A percentile compares a stretch with the other conserved stretches of the same genome.
Conservation (phyloP, 2,113 vertebrate species). For the Rhinopomastus cyanomelas region DNA sequence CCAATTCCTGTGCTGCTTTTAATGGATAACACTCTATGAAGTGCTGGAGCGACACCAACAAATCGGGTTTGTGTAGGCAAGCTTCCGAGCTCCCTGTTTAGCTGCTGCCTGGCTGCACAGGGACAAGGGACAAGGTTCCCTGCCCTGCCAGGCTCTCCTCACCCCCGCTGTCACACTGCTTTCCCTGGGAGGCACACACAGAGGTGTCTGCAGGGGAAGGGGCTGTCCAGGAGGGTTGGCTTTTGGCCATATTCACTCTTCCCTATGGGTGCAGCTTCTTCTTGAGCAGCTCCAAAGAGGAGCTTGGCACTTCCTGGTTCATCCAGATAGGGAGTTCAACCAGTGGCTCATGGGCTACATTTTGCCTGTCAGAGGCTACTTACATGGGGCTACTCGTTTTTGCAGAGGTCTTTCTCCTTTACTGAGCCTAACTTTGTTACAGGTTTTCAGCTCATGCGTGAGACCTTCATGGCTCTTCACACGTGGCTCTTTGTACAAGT, state of each 20-base stretch:
- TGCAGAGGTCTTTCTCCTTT: neutral
- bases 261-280: neutral
- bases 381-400: neutral
- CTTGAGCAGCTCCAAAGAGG: neutral
- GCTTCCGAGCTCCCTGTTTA: neutral
- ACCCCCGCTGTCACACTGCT: neutral
- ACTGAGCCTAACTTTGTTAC: neutral
- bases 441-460: neutral
- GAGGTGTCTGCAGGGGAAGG: neutral
- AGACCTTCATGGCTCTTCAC: neutral
- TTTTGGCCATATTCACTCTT: neutral
- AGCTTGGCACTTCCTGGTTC: neutral
- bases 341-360: neutral
- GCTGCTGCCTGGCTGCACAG: neutral
- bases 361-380: neutral
- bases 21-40: neutral
- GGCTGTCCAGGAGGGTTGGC: rapidly evolving
- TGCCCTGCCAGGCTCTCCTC: neutral
- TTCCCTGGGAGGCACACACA: neutral
- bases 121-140: neutral
- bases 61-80: neutral
- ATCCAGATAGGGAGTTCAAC: too few relatives aligned
- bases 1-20: slow-evolving; percentile 39
- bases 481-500: too few relatives aligned
- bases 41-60: neutral